Evolutionary conservation across 2,113 vertebrate species (phyloP), one percentile per base, ranked within the genome.

Genomic region (Aleadryas rufinucha): DNA sequence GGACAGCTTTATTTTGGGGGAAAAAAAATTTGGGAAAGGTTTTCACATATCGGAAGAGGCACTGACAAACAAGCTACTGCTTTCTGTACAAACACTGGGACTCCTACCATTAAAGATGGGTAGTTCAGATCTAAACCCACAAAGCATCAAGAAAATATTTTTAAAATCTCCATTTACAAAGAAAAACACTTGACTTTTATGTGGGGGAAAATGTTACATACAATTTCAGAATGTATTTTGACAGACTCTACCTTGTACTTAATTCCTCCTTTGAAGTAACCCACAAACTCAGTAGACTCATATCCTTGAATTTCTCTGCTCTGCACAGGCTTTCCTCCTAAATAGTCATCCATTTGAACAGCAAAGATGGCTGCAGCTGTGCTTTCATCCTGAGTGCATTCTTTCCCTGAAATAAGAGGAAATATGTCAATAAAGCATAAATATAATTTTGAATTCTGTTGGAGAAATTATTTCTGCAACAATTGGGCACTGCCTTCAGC

Each of bases 361-460:
- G 99, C 88, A 44, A 99, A 99, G 93, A 99, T 99, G 72, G 99
- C 99, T 1, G 98, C 99, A 1, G 99, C 98, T 9, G 99, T 98
- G 28, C 99, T 99, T 96, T 99, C 99, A 75, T 99, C 99, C 95
- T 99, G 99, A 13, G 98, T 98, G 57, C 99, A 99, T 50, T 99
- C 99, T 3, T 98, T 98, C 26, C 99, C 99, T 99, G 94, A 91
- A 97, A 91, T 0, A 75, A 84, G 53, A 84, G 30, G 13, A 24
- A 91, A 80, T 5, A 94, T 33, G 21, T 50, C 65, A 41, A 41
- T 19, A 84, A 77, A 74, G 8, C 10, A 56, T 22, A 22, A 70
- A 27, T 7, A 22, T 4, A 87, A 65, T 9, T 61, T 69, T 10
- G 20, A 84, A 72, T 65, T 75, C 52, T 49, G 15, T 16, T 76